Conservation (phyloP, 2,113 vertebrate genomes). For the Perca schrenkii region DNA sequence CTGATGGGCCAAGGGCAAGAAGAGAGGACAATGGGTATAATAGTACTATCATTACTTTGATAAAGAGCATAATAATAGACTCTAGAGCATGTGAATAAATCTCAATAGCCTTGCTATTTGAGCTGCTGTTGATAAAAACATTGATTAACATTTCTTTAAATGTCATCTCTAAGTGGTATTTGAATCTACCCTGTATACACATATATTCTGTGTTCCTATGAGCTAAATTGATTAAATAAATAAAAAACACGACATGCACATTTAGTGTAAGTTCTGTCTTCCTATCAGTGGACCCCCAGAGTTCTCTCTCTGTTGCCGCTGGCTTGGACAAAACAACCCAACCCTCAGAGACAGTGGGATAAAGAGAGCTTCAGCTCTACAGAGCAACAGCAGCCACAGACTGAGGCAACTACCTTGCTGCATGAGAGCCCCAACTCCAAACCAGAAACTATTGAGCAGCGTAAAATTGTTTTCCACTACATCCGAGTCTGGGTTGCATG, state of each 20-base stretch:
- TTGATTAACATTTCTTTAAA: background rate
- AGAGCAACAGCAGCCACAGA: constrained; percentile 88
- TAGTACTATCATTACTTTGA: background rate
- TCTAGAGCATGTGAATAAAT: background rate
- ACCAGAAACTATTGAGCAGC: constrained; percentile 99
- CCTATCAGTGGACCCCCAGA: constrained; percentile 81
- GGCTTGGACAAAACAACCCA: constrained; percentile 78
- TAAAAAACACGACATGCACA: constrained; percentile 34
- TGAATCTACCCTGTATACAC: background rate
- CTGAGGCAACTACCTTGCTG: constrained; percentile 99
- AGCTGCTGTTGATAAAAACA: background rate
- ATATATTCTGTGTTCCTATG: constrained; percentile 11
- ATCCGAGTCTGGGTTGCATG: constrained; percentile 99
- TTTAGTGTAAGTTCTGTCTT: constrained; percentile 33
- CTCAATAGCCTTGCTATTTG: background rate
- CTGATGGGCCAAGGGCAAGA: constrained; percentile 88
- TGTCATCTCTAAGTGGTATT: background rate
- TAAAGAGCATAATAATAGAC: background rate
- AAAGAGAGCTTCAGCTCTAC: constrained; percentile 76
- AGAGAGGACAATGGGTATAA: constrained; percentile 70
- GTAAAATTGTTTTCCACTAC: constrained; percentile 99
- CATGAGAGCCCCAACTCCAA: constrained; percentile 99
- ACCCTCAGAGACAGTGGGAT: constrained; percentile 93
- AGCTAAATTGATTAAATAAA: constrained; percentile 29
- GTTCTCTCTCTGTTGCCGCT: constrained; percentile 86